Conservation (phyloP, 2,888 invertebrate genomes). For the Heterodera filipjevi region DNA sequence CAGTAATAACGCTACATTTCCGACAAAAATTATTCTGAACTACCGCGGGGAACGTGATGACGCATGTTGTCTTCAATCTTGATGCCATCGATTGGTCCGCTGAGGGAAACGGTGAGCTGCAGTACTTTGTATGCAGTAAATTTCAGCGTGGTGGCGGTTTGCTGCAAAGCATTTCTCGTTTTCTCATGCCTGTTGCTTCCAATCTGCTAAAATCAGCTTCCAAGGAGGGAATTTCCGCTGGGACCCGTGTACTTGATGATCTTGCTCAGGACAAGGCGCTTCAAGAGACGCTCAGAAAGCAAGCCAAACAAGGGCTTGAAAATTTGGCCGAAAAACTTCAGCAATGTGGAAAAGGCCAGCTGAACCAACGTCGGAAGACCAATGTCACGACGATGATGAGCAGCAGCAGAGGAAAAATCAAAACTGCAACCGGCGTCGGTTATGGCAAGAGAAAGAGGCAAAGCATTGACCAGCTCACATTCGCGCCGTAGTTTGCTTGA, state of each 20-base stretch:
- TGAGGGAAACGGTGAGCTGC: neutral
- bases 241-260: constrained; percentile 10
- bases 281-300: constrained; percentile 7
- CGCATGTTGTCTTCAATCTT: neutral
- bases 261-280: constrained; percentile 8
- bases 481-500: neutral
- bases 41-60: neutral
- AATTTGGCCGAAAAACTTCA: constrained; percentile 17
- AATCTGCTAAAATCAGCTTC: neutral
- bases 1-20: constrained; percentile 6
- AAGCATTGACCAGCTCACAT: neutral
- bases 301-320: constrained; percentile 1
- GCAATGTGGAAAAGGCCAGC: constrained; percentile 15
- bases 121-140: constrained; percentile 6
- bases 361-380: no score
- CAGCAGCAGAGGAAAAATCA: no score
- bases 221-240: constrained; percentile 13
- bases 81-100: constrained; percentile 11
- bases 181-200: neutral
- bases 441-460: neutral
- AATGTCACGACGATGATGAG: no score
- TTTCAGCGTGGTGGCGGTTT: constrained; percentile 9
- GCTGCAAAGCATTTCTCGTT: neutral
- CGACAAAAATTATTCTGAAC: constrained; percentile 31
- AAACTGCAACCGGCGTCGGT: no score